These are phyloP conservation scores for Syngnathus acus DNA, from an alignment of 2,797 vertebrate species.

Conservation along the genomic window DNA sequence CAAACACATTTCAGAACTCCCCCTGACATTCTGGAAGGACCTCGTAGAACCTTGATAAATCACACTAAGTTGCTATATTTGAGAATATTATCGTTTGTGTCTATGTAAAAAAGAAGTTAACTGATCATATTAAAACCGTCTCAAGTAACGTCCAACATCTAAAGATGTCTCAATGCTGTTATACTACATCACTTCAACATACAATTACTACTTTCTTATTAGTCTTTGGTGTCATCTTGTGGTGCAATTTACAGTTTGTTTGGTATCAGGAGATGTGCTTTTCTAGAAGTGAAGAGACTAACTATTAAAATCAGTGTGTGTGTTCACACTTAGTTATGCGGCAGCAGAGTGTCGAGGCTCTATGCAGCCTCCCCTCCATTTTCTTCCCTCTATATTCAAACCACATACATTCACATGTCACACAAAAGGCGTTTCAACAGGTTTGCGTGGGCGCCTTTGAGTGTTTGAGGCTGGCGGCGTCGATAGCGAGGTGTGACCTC, in stretches of 20 bases:
- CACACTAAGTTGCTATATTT: neutral
- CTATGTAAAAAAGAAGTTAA: neutral
- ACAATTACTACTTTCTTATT: too few species aligned
- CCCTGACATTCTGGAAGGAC: too few species aligned
- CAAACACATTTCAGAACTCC: neutral
- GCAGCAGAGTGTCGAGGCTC: neutral
- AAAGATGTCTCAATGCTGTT: too few species aligned
- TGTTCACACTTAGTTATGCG: neutral
- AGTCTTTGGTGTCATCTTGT: too few species aligned
- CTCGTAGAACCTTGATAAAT: neutral
- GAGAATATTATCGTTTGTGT: neutral
- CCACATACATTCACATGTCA: neutral
- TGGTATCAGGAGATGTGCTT: too few species aligned
- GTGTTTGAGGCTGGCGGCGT: neutral
- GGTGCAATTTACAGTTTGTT: too few species aligned
- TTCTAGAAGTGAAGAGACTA: too few species aligned
- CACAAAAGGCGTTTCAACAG: neutral
- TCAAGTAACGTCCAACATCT: too few species aligned
- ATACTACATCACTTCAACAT: too few species aligned
- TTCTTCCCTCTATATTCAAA: neutral
- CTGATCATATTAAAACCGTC: too few species aligned
- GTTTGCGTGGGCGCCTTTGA: neutral
- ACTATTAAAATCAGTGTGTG: neutral
- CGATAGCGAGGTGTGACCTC: neutral
- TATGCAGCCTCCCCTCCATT: neutral